A percentile compares a stretch with the other conserved stretches of the same genome.
Conservation (phyloP, 2,797 vertebrate genomes). For the Sylvilagus floridanus region DNA sequence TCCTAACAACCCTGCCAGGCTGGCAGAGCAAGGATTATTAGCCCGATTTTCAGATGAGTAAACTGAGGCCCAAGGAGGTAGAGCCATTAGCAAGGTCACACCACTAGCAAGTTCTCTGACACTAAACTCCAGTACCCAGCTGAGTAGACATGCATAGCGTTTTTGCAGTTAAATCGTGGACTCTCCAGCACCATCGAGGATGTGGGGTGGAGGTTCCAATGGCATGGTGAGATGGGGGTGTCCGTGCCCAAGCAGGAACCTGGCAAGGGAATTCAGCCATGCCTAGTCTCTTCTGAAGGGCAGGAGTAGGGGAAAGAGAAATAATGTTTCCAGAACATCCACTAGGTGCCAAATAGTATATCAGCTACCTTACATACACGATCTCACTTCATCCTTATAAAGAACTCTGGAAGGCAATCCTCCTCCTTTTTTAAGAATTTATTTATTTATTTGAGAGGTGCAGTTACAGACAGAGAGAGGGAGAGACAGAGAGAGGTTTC, state of each 20-base stretch:
- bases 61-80: conserved; percentile 61
- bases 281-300: conserved; percentile 12
- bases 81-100: conserved; percentile 36
- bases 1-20: conserved; percentile 26
- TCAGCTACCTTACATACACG: background rate
- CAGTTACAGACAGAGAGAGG: no score
- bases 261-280: background rate
- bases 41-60: conserved; percentile 50
- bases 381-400: conserved; percentile 31
- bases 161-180: background rate
- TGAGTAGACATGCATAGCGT: background rate
- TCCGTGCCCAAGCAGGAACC: background rate
- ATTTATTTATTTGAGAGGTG: no score
- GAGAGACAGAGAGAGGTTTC: no score
- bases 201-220: background rate
- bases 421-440: no score
- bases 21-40: conserved; percentile 49
- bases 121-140: background rate
- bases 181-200: background rate
- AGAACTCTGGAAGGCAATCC: background rate
- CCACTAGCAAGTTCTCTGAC: background rate
- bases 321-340: conserved; percentile 4
- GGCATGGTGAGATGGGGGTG: background rate
- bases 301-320: background rate
- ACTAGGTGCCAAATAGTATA: background rate